Base-by-base conservation (phyloP, 2,113 vertebrate genomes). In the Scomber colias region DNA sequence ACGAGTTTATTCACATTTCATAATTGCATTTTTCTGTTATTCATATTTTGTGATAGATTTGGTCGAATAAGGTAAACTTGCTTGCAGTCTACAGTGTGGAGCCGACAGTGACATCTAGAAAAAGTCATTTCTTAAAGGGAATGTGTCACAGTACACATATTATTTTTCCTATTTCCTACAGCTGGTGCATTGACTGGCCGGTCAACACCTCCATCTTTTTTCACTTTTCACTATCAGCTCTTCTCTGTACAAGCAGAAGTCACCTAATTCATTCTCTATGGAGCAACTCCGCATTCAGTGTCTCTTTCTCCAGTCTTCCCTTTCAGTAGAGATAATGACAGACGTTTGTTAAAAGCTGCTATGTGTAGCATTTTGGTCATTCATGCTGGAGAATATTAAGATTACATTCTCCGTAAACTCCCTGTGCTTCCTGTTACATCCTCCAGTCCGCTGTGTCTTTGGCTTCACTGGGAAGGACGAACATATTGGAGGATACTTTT, bases 201-300 rank as follows among this genome's bases (percentile, higher is more conserved):
- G 54, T 86, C 71, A 79, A 82, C 71, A 40, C 64, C 48, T 71
- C 75, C 44, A 31, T 59, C 31, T 24, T 72, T 72, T 55, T 75
- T 1, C 19, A 40, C 70, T 61, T 71, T 31, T 59, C 65, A 69
- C 45, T 11, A 54, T 64, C 55, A 56, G 31, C 30, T 62, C 72
- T 65, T 53, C 0, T 17, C 45, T 56, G 68, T 30, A 40, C 63
- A 6, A 44, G 10, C 4, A 60, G 5, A 11, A 27, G 10, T 17
- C 40, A 5, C 4, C 21, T 59, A 10, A 64, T 80, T 27, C n/a
- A 50, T 50, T 35, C 14, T 55, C 30, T 9, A 0, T 55, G 49
- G 66, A 70, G 27, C 59, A 51, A 14, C 46, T 78, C 16, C 15
- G 31, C 65, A 35, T 49, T 50, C 70, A 31, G 44, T 7, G 15